These are phyloP conservation scores for Drosophila nikananu DNA, from an alignment of 1,140 invertebrate genomes.

Conservation along the genomic window DNA sequence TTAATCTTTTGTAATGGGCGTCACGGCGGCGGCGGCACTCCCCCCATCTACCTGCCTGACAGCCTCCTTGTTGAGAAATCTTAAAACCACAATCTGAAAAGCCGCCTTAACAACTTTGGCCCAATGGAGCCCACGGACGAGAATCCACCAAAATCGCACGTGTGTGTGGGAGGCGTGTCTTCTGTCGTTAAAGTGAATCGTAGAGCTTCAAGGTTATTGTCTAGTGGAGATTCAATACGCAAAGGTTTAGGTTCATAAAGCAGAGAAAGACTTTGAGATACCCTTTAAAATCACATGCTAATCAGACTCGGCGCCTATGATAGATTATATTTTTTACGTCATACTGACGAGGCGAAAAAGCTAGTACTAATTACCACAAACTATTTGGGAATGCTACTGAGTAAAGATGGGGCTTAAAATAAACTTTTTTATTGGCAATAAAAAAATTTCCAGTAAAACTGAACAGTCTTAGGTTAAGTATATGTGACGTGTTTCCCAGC, in stretches of 20 bases:
- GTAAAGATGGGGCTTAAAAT: not conserved
- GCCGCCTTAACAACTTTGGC: slow-evolving; percentile 60
- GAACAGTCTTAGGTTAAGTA: not conserved
- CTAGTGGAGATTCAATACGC: slow-evolving; percentile 47
- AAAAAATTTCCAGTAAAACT: not conserved
- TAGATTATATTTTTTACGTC: not conserved
- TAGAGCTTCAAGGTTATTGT: slow-evolving; percentile 41
- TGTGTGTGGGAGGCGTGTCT: slow-evolving; percentile 36
- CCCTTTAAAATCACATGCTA: not conserved
- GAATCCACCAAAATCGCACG: slow-evolving; percentile 50
- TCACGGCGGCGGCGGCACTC: slow-evolving; percentile 15
- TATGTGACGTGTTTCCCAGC: slow-evolving; percentile 7
- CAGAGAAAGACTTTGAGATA: not conserved
- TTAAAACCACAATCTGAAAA: slow-evolving; percentile 58
- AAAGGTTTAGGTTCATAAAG: slow-evolving; percentile 20
- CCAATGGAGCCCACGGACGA: slow-evolving; percentile 31
- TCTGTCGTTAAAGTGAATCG: slow-evolving; percentile 29
- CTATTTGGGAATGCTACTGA: not conserved
- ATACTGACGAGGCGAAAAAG: not conserved
- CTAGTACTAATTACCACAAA: not conserved
- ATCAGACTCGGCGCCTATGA: not conserved
- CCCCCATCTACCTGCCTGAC: not conserved
- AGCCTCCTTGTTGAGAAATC: slow-evolving; percentile 29
- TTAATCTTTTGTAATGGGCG: slow-evolving; percentile 49
- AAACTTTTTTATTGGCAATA: not conserved